phyloP scores from a whole-genome alignment of 2,113 vertebrate species.

The Holacanthus passer region DNA sequence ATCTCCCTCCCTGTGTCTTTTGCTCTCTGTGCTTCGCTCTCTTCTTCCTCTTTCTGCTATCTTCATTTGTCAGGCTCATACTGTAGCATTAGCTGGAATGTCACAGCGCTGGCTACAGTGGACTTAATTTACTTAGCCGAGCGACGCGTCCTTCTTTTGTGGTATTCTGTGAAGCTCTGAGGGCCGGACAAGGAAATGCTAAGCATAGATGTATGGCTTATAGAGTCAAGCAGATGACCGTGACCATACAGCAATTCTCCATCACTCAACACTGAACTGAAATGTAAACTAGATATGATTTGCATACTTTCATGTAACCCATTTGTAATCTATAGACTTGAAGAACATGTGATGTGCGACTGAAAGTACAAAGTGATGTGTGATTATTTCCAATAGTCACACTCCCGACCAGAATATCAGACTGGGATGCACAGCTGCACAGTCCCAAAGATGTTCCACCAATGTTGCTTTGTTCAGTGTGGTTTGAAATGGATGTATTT shows the following conservation, averaged over 20 bases:
- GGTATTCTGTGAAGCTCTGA: conserved; percentile 18
- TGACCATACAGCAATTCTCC: conserved; percentile 13
- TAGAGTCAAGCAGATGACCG: conserved; percentile 15
- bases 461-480: background rate
- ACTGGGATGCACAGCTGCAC: background rate
- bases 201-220: conserved; percentile 22
- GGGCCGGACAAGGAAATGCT: conserved; percentile 43
- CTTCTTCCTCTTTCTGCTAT: conserved; percentile 51
- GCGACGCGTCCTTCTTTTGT: conserved; percentile 48
- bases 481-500: background rate
- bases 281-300: conserved; percentile 30
- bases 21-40: conserved; percentile 23
- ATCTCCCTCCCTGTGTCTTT: conserved; percentile 4
- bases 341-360: background rate
- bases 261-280: conserved; percentile 10
- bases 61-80: conserved; percentile 70
- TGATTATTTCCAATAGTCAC: conserved; percentile 3
- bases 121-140: conserved; percentile 73
- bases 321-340: conserved; percentile 5
- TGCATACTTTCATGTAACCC: conserved; percentile 21
- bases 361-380: background rate
- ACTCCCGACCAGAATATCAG: background rate
- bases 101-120: conserved; percentile 61
- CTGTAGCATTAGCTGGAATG: conserved; percentile 66
- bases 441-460: background rate